phyloP scores from a whole-genome alignment of 2,888 invertebrate genomes.

The Nephrotoma guestfalica region DNA sequence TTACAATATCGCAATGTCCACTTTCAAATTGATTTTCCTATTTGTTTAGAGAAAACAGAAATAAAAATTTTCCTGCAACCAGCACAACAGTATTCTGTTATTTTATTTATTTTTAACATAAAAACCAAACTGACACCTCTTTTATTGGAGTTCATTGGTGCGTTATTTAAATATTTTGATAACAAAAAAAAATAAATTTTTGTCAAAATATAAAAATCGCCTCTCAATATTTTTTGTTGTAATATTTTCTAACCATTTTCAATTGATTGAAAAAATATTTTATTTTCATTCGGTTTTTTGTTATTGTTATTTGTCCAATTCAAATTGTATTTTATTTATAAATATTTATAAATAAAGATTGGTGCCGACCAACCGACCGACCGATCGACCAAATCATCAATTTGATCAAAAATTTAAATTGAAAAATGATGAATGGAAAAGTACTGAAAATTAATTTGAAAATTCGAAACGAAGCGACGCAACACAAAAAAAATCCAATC shows the following conservation, averaged over 20 bases:
- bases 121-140: constrained; percentile 1
- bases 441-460: background rate
- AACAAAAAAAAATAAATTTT: background rate
- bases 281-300: background rate
- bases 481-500: background rate
- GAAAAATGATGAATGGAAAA: background rate
- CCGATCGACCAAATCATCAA: background rate
- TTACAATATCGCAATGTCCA: background rate
- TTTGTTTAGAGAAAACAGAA: background rate
- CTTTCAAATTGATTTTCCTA: background rate
- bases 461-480: background rate
- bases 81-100: background rate
- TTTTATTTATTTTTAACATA: background rate
- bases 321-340: background rate
- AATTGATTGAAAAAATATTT: background rate
- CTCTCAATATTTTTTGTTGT: background rate
- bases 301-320: background rate
- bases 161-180: constrained; percentile 3
- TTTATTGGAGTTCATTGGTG: constrained; percentile 3
- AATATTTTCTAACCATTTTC: background rate
- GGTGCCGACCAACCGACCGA: background rate
- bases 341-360: background rate
- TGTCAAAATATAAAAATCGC: background rate
- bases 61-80: background rate
- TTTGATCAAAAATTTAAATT: background rate